These are phyloP conservation scores for Valencia hispanica DNA, from an alignment of 2,797 vertebrate genomes.

Conservation along the genomic window DNA sequence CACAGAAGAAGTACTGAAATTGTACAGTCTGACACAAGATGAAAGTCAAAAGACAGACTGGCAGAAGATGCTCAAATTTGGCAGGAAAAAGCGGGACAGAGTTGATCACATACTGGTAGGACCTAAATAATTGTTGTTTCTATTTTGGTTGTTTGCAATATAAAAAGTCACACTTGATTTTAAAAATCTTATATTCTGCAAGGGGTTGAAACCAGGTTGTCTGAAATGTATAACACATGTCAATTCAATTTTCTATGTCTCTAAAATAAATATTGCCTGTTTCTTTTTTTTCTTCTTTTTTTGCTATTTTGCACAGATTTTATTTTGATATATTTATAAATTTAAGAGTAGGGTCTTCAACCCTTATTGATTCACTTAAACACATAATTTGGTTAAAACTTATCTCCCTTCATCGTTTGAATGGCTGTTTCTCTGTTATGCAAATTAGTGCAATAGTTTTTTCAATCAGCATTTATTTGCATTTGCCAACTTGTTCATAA, in stretches of 20 bases:
- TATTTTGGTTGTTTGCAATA: neutral
- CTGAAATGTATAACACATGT: neutral
- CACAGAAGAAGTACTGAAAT: constrained; percentile 88
- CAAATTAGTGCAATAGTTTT: neutral
- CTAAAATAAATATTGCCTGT: neutral
- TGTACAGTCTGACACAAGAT: constrained; percentile 89
- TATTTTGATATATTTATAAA: neutral
- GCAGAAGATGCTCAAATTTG: constrained; percentile 99
- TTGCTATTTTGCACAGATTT: neutral
- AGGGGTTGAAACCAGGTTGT: neutral
- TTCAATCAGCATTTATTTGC: neutral
- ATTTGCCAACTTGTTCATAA: neutral
- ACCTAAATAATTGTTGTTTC: neutral
- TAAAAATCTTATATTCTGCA: neutral
- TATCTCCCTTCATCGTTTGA: neutral
- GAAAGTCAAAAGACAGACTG: constrained; percentile 93
- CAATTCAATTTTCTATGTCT: neutral
- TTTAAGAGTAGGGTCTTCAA: neutral
- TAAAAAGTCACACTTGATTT: neutral
- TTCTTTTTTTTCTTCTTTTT: neutral
- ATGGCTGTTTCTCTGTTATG: neutral
- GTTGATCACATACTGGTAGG: constrained; percentile 97
- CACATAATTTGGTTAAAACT: neutral
- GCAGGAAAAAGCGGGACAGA: constrained; percentile 95
- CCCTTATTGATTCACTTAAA: neutral